A percentile compares a stretch with the other conserved stretches of the same genome.
These are phyloP conservation scores for Lepidocolaptes lacrymiger DNA, from an alignment of 2,797 vertebrate species.

Conservation along the genomic window DNA sequence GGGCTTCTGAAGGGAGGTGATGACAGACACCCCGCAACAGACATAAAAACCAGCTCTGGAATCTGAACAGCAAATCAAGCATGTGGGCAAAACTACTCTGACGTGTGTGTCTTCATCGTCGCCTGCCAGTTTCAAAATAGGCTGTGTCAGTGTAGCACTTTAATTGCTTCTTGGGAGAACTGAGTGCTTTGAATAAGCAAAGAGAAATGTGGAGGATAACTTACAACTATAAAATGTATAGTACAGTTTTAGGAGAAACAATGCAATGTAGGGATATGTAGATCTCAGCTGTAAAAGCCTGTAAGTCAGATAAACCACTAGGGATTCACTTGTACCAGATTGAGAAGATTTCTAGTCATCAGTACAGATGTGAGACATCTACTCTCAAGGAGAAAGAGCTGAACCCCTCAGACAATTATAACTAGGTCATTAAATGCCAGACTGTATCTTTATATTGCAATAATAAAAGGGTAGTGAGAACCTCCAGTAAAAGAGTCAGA, in stretches of 20 bases:
- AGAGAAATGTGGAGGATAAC: background rate
- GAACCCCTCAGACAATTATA: background rate
- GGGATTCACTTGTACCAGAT: background rate
- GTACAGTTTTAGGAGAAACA: background rate
- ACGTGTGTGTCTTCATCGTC: background rate
- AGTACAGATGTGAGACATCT: background rate
- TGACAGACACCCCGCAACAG: conserved; percentile 44
- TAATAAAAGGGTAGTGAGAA: conserved; percentile 9
- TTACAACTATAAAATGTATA: background rate
- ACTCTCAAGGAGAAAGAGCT: background rate
- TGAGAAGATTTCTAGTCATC: background rate
- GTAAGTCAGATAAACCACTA: background rate
- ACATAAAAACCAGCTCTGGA: conserved; percentile 26
- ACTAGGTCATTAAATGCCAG: background rate
- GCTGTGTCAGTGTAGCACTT: background rate
- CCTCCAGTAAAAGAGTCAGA: conserved; percentile 13
- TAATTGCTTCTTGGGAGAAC: background rate
- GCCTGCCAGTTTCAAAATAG: background rate
- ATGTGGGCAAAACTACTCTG: background rate
- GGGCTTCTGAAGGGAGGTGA: conserved; percentile 29
- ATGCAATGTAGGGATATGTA: background rate
- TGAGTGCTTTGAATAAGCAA: background rate
- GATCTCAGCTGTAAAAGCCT: background rate
- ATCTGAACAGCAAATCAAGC: background rate
- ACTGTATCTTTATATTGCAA: conserved; percentile 12